Evolutionary conservation across 2,113 vertebrate species (phyloP).

Genomic region (Eidolon helvum): DNA sequence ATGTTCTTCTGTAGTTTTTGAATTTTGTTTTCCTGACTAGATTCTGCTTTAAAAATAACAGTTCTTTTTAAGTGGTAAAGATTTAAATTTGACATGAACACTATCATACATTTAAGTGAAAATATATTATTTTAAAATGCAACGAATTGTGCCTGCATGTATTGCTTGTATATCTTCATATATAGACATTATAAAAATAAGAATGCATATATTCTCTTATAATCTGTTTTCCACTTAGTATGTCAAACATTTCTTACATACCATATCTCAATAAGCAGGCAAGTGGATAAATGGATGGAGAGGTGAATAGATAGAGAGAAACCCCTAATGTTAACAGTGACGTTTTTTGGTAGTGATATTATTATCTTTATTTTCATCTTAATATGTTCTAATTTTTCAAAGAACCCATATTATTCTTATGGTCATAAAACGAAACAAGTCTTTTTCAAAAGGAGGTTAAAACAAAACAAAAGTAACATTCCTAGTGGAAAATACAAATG

Average conservation of each 20-base stretch:
- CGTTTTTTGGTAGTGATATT: not conserved
- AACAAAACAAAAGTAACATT: not conserved
- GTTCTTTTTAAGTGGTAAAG: not conserved
- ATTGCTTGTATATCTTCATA: not conserved
- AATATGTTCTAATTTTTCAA: constrained; percentile 14
- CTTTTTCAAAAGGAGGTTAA: not conserved
- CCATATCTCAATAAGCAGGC: not conserved
- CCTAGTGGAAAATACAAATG: not conserved
- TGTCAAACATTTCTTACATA: not conserved
- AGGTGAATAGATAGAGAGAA: not conserved
- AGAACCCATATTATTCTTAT: not conserved
- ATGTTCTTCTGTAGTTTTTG: not conserved
- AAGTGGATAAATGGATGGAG: not conserved
- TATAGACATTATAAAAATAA: not conserved
- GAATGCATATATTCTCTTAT: not conserved
- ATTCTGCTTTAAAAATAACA: not conserved
- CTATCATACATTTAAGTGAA: not conserved
- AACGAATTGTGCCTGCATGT: not conserved
- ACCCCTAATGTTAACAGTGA: not conserved
- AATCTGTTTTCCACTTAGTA: not conserved
- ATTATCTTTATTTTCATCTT: not conserved
- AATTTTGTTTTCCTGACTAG: not conserved
- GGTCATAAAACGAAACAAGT: not conserved
- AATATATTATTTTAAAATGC: not conserved
- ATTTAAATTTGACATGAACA: not conserved